A percentile compares a stretch with the other conserved stretches of the same genome.
Conservation (phyloP, 2,113 vertebrate species). For the Bufo bufo region DNA sequence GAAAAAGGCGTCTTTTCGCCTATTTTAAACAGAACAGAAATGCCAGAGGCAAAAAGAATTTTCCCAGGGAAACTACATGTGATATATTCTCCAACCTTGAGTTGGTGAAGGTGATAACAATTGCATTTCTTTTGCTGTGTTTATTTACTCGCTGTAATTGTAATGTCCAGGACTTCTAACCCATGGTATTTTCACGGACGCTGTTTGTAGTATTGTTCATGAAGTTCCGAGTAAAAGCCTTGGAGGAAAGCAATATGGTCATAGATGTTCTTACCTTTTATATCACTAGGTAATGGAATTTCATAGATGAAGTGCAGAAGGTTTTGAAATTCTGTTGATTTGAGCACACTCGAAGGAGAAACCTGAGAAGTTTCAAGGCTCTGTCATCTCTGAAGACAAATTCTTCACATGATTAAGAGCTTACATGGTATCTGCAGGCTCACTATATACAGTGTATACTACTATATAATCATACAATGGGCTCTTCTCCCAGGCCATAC, state of each 20-base stretch:
- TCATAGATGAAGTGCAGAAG: conserved; percentile 28
- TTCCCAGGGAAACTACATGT: too few species aligned
- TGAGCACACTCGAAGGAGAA: conserved; percentile 20
- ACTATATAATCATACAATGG: not conserved
- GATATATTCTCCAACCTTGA: not conserved
- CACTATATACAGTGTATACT: not conserved
- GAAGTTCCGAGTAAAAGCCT: conserved; percentile 22
- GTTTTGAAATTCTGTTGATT: not conserved
- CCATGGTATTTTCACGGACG: not conserved
- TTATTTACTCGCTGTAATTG: conserved; percentile 9
- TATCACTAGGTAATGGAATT: conserved; percentile 15
- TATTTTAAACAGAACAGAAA: not conserved
- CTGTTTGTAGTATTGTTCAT: not conserved
- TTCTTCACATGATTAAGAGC: conserved; percentile 1
- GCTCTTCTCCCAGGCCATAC: not conserved
- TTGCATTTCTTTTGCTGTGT: not conserved
- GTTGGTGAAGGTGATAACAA: not conserved
- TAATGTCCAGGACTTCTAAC: not conserved
- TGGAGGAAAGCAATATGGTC: conserved; percentile 1
- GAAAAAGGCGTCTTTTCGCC: not conserved
- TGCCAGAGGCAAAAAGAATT: too few species aligned
- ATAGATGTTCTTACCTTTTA: conserved; percentile 35
- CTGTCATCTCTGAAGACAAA: not conserved
- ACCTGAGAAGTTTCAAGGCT: conserved; percentile 3
- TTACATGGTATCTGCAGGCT: not conserved